Base-by-base conservation (phyloP, 2,797 vertebrate species). In the Poecilia wingei region DNA sequence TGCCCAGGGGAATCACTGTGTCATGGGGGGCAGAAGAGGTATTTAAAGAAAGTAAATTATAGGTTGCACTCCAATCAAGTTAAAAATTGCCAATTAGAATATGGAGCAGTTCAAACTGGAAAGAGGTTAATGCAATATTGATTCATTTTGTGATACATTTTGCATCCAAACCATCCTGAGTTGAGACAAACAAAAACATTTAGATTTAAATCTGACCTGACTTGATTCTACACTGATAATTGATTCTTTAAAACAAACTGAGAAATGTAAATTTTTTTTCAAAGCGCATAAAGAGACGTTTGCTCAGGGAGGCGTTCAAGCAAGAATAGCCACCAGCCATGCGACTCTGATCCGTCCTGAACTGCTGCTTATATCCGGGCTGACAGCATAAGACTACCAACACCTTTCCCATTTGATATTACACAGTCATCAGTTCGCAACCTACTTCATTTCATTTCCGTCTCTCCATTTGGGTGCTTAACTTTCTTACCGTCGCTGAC, bases 381-480 rank as follows among this genome's bases (percentile, higher is more conserved):
- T 16, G 25, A 16, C n/a, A 31, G 25, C 5, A 46, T 18, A 41
- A 28, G 25, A 45, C 41, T 4, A 45, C 2, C 10, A 16, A 43
- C 41, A 28, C 41, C 39, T 70, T 41, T 5, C 31, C 28, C 14
- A 33, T 18, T 33, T 61, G 31, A 18, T 61, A 61, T 33, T 31
- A 31, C 16, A 61, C 20, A 43, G 22, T n/a, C 39, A 43, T 68
- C 64, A 25, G 8, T 68, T 41, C 22, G 25, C 36, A 25, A 68
- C 18, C 64, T 25, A 10, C 64, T 41, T 69, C n/a, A 45, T 69
- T 43, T 45, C 4, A 43, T 45, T 14, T n/a, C 68, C 43, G 28
- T n/a, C 68, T 16, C 68, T 70, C n/a, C 41, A 28, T 70, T 70
- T 46, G 68, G 43, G 43, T 70, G 43, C 68, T 70, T 16, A 45